phyloP scores from a whole-genome alignment of 2,888 invertebrate genomes.

The Caradrina clavipalpis region DNA sequence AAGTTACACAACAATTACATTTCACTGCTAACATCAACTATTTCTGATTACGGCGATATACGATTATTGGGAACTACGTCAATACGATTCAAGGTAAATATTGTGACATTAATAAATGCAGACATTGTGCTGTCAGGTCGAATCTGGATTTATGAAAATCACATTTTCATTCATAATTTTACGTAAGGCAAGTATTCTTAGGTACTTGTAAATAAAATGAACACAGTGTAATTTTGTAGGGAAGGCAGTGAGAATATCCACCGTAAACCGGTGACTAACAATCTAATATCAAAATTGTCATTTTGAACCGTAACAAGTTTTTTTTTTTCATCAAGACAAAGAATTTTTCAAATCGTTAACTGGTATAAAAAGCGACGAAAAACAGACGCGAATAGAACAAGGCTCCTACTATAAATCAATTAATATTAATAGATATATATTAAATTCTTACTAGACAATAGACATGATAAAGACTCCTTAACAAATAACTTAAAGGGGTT shows the following conservation, averaged over 20 bases:
- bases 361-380: constrained; percentile 84
- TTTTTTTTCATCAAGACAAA: constrained; percentile 68
- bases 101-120: constrained; percentile 83
- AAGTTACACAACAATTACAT: constrained; percentile 61
- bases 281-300: constrained; percentile 74
- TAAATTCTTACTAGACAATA: constrained; percentile 90
- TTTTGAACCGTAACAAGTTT: constrained; percentile 79
- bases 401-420: constrained; percentile 84
- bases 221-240: constrained; percentile 80
- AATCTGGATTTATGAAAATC: constrained; percentile 72
- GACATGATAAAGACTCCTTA: constrained; percentile 90
- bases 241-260: constrained; percentile 83
- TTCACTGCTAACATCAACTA: constrained; percentile 63
- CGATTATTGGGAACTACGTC: constrained; percentile 33
- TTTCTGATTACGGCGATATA: constrained; percentile 42
- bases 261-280: constrained; percentile 75
- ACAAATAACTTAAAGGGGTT: constrained; percentile 89
- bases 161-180: constrained; percentile 71
- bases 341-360: constrained; percentile 79
- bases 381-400: constrained; percentile 86
- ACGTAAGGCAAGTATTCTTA: constrained; percentile 80
- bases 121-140: constrained; percentile 77
- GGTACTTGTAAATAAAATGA: constrained; percentile 78
- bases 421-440: constrained; percentile 86
- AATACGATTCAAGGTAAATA: constrained; percentile 50